Base-by-base conservation (phyloP, 1,140 invertebrate species). In the Listronotus oregonensis region DNA sequence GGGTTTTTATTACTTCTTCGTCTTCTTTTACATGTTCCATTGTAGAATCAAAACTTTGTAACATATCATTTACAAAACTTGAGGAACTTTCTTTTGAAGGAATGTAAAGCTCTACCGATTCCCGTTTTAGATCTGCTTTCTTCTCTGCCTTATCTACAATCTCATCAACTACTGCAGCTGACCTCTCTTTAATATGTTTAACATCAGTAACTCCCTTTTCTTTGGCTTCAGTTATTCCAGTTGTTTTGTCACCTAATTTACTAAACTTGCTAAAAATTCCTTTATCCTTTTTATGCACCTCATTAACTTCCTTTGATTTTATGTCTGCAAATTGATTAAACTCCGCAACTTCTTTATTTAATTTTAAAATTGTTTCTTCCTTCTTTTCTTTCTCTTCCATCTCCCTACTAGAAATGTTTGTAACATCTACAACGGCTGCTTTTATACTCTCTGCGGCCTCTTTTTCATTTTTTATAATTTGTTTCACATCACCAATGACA, bases 61-160 rank as follows among this genome's bases (percentile, higher is more conserved):
- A 37, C 34, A 37, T 37, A 37, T 37, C 34, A 9, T 9, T 37
- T 8, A 37, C 34, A 37, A 37, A 37, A 12, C 34, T 37, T 2
- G 7, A 5, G 1, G 34, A 5, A 37, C 34, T 37, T 3, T 37
- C 34, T 12, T 37, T 37, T 12, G 34, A 37, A 37, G 11, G 34
- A 37, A 7, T 2, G 11, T 37, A 37, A 9, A 5, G 8, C 11
- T 37, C 34, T 4, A 12, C 34, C 3, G 34, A 37, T 9, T 37
- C 34, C 8, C 7, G 34, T 37, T 37, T 44, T 2, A n/a, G 2
- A 44, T 7, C 17, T 2, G n/a, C n/a, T 17, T 40, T 21, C 27
- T 39, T 54, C 15, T 17, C 37, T 54, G 31, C 11, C 10, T n/a
- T 2, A 27, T 57, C 40, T 57, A 42, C 40, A 57, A 44, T 31